phyloP scores from a whole-genome alignment of 1,140 invertebrate species.

The Cheumatopsyche charites region DNA sequence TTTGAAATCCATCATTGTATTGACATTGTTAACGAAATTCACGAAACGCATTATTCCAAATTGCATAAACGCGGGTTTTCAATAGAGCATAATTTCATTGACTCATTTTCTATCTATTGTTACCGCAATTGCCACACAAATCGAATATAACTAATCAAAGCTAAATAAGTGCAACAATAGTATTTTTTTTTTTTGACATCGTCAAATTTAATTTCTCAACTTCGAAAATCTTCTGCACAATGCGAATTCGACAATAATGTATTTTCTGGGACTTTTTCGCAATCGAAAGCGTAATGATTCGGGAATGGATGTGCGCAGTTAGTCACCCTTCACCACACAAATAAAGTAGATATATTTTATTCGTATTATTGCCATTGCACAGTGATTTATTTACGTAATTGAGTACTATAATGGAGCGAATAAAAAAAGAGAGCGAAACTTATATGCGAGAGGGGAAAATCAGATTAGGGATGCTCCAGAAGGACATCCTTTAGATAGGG shows the following conservation, averaged over 20 bases:
- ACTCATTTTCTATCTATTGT: too few species aligned
- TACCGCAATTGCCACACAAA: too few species aligned
- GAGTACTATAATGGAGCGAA: constrained; percentile 43
- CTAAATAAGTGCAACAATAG: too few species aligned
- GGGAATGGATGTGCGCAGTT: neutral
- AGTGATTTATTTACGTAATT: constrained; percentile 45
- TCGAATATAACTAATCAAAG: too few species aligned
- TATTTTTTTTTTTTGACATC: too few species aligned
- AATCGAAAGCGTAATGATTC: too few species aligned
- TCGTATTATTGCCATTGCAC: constrained; percentile 35
- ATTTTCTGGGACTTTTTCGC: too few species aligned
- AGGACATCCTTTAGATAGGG: neutral
- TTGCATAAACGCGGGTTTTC: too few species aligned
- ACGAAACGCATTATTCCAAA: too few species aligned
- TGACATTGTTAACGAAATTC: too few species aligned
- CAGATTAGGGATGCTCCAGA: neutral
- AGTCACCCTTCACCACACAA: constrained; percentile 32
- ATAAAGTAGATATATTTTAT: constrained; percentile 31
- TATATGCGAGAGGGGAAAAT: constrained; percentile 11
- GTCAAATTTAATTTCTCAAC: constrained; percentile 4
- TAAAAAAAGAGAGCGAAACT: constrained; percentile 39
- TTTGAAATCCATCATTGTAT: too few species aligned
- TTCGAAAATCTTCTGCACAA: neutral
- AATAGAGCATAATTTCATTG: too few species aligned
- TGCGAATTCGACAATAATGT: neutral